Percentiles rank a stretch among this genome's conserved stretches.
These are phyloP conservation scores for Echinometra lucunter DNA, from an alignment of 53 echinoderm and acorn worm species.

Conservation along the genomic window DNA sequence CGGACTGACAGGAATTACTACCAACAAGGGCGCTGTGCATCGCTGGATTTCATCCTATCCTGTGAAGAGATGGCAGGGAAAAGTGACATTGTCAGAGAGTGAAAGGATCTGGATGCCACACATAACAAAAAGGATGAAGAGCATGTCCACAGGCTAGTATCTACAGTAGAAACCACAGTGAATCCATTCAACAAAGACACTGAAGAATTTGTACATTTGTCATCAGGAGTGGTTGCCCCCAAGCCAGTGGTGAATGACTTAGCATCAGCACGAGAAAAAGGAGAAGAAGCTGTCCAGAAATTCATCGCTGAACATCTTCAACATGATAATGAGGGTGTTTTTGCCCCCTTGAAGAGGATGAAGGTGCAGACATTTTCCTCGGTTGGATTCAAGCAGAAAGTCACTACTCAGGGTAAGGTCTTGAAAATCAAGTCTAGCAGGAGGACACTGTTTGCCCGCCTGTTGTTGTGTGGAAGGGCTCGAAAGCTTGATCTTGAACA, in stretches of 20 bases:
- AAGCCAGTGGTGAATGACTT: neutral
- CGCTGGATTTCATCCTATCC: neutral
- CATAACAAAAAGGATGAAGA: neutral
- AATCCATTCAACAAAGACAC: neutral
- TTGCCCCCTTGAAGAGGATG: conserved; percentile 14
- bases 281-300: neutral
- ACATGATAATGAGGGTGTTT: neutral
- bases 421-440: neutral
- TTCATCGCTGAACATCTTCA: no score
- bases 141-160: neutral
- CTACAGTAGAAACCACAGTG: neutral
- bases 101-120: neutral
- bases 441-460: neutral
- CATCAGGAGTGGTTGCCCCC: neutral
- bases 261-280: neutral
- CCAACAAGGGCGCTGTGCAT: conserved; percentile 26
- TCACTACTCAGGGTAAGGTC: no score
- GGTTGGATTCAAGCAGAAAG: no score
- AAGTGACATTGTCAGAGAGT: neutral
- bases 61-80: conserved; percentile 4
- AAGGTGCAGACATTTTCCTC: neutral
- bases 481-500: no score
- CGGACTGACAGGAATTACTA: conserved; percentile 39
- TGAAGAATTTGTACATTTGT: neutral
- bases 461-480: no score